Evolutionary conservation across 2,888 invertebrate genomes (phyloP).

Genomic region (Eristalis intricaria): DNA sequence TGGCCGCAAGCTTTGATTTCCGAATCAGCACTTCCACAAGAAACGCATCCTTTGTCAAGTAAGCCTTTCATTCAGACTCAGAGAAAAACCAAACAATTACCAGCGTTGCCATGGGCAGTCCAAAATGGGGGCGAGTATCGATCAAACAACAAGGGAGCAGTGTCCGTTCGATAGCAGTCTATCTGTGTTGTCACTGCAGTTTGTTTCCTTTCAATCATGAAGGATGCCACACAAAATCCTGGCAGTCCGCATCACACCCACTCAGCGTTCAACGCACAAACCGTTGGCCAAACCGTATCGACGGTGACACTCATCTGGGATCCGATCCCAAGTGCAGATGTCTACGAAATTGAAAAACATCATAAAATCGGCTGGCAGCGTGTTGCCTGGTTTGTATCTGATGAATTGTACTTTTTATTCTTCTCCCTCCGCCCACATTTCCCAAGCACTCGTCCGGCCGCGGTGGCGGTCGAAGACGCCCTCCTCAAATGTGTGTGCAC

Average conservation of each 20-base stretch:
- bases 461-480: neutral
- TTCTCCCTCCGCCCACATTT: neutral
- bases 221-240: neutral
- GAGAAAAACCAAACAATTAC: constrained; percentile 19
- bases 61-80: constrained; percentile 24
- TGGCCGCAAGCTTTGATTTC: constrained; percentile 1
- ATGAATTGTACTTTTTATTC: constrained; percentile 21
- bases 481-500: constrained; percentile 24
- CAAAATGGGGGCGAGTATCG: constrained; percentile 3
- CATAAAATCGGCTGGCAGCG: constrained; percentile 78
- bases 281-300: constrained; percentile 76
- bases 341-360: constrained; percentile 78
- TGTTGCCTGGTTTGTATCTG: constrained; percentile 76
- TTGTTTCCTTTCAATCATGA: constrained; percentile 64
- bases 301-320: constrained; percentile 78
- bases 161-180: constrained; percentile 10
- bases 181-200: constrained; percentile 28
- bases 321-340: constrained; percentile 74
- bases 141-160: neutral
- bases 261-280: constrained; percentile 74
- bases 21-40: constrained; percentile 24
- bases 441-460: neutral
- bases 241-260: constrained; percentile 32
- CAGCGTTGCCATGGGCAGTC: constrained; percentile 6
- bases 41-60: constrained; percentile 25